Base-by-base conservation (phyloP, 2,888 invertebrate species). In the Ceratothoa steindachneri region DNA sequence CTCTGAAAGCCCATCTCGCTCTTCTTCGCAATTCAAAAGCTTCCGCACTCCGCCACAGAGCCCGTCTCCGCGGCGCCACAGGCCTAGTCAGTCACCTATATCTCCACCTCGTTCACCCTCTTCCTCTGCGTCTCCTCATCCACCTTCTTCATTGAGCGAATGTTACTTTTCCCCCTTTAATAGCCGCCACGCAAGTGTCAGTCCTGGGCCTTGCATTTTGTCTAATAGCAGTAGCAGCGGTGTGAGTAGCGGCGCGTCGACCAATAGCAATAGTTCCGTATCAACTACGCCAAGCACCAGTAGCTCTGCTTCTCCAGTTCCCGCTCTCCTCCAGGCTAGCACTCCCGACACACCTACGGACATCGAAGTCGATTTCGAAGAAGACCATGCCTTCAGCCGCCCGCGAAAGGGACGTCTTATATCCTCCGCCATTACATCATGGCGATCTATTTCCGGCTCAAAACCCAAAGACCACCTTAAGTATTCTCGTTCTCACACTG, bases 351-450 rank as follows among this genome's bases (percentile, higher is more conserved):
- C 71, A 5, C 71, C 71, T 19, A 76, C 76, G 5, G 79, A 79
- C 60, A 29, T 74, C n/a, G 79, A 79, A 60, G 24, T 71, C 12
- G 76, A 79, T 28, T 69, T 69, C n/a, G 75, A 75, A 24, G 79
- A 76, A 52, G 79, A 79, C n/a, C 52, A 67, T 7, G 64, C 72
- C 5, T 79, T 73, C 60, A 72, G 67, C 53, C 64, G 74, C 12
- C 79, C 79, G 9, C 69, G 79, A 15, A 65, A 71, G 15, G 79
- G 79, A 19, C 72, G 73, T 5, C 79, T 79, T 19, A 65, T 79
- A 15, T 79, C 79, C 12, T 79, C 79, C 2, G 79, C 79, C 30
- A 79, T 79, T 19, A 72, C 69, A 53, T 79, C 79, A n/a, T 79
- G 79, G 79, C 66, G 74, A 9, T 76, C 69, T 24, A 79, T 79